Evolutionary conservation across 1,140 invertebrate genomes (phyloP), one percentile per base, ranked within the genome.

Genomic region (Ostrea denselamellosa): DNA sequence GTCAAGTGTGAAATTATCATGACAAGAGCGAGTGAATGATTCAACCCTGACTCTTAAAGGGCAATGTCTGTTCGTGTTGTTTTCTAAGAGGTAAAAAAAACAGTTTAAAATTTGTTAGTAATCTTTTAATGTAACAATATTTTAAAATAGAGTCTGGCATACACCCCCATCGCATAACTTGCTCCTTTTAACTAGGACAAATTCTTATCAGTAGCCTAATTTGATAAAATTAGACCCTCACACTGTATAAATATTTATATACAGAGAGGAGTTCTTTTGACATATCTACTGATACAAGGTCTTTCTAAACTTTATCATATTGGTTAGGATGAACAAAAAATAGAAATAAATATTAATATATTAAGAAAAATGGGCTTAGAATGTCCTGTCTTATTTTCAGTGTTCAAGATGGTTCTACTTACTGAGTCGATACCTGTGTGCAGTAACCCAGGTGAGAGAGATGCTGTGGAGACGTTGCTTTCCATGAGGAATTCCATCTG

Each of bases 391-490:
- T n/a, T 19, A 7, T 9, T 77, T 77, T 77, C 68, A 77, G 68
- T 25, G 17, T 68, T 68, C 65, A 68, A 9, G 14, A 77, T 77
- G 68, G 68, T 77, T 25, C 22, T 77, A 14, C 68, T 28, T 34
- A 77, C 25, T 28, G 68, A 25, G 9, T 2, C 68, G 14, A 77
- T 77, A 14, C 8, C 22, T 28, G 28, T 77, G 25, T 77, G 68
- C 68, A 77, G 68, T 17, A 77, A 90, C 65, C 68, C 89, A 71
- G 89, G 88, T 3, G 91, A 91, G 77, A 85, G 90, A 85, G 90
- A 90, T 53, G 91, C 91, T 17, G 90, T 92, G 54, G 91, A 92
- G 81, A 91, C 90, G 0, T 65, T 92, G 10, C 34, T 92, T 7
- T 91, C 90, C n/a, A 92, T 92, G 51, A 86, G 91, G 53, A 90